Evolutionary conservation across 2,888 invertebrate genomes (phyloP).

Genomic region (Autographa pulchrina): DNA sequence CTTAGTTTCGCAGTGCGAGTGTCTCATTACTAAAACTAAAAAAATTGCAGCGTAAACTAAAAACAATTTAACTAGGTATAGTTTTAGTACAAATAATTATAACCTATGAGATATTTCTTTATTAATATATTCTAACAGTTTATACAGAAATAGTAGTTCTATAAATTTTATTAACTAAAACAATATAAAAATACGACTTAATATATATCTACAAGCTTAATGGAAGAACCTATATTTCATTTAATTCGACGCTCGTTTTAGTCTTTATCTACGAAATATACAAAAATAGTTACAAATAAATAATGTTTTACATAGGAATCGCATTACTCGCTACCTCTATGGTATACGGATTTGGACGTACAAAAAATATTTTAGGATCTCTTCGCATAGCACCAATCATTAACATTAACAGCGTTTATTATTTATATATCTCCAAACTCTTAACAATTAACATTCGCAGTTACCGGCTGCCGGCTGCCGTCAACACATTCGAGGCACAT

Average conservation of each 20-base stretch:
- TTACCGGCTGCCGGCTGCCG: slow-evolving; percentile 46
- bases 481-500: slow-evolving; percentile 49
- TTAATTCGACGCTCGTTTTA: slow-evolving; percentile 68
- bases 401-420: slow-evolving; percentile 60
- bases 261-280: slow-evolving; percentile 80
- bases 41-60: slow-evolving; percentile 78
- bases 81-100: slow-evolving; percentile 80
- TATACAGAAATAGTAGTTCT: slow-evolving; percentile 81
- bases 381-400: slow-evolving; percentile 76
- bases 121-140: slow-evolving; percentile 79
- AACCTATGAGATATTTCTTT: slow-evolving; percentile 84
- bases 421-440: slow-evolving; percentile 49
- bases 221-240: slow-evolving; percentile 79
- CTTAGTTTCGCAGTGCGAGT: slow-evolving; percentile 85
- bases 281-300: slow-evolving; percentile 88
- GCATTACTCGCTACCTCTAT: slow-evolving; percentile 67
- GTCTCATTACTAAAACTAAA: slow-evolving; percentile 72
- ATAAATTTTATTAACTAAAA: slow-evolving; percentile 64
- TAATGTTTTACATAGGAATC: slow-evolving; percentile 85
- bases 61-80: slow-evolving; percentile 78
- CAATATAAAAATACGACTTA: slow-evolving; percentile 74
- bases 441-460: slow-evolving; percentile 47
- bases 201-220: slow-evolving; percentile 84
- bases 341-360: slow-evolving; percentile 70
- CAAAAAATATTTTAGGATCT: slow-evolving; percentile 66